Evolutionary conservation across 2,797 vertebrate species (phyloP).

Genomic region (Eospalax fontanierii): DNA sequence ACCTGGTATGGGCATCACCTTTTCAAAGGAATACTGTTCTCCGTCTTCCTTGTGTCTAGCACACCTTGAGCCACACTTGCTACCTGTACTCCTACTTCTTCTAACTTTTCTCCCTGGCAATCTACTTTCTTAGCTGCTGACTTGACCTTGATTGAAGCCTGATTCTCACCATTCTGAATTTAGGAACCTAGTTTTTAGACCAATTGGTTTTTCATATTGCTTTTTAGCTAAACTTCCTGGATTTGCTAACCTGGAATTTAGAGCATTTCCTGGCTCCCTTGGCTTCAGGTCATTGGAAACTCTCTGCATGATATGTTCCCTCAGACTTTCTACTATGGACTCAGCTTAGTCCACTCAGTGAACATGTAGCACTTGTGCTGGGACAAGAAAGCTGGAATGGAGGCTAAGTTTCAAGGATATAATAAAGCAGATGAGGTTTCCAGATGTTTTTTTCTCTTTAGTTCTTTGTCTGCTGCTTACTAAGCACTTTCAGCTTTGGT

Average conservation of each 20-base stretch:
- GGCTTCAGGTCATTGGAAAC: not conserved
- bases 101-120: not conserved
- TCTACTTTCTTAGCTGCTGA: not conserved
- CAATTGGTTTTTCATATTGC: slow-evolving; percentile 31
- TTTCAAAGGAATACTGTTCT: not conserved
- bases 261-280: slow-evolving; percentile 1
- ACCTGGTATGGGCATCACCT: not conserved
- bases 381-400: not conserved
- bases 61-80: not conserved
- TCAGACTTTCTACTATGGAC: not conserved
- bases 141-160: not conserved
- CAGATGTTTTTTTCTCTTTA: not conserved
- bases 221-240: slow-evolving; percentile 35
- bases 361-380: not conserved
- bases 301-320: not conserved
- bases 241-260: slow-evolving; percentile 38
- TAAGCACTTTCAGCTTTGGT: not conserved
- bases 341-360: slow-evolving; percentile 3
- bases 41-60: not conserved
- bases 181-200: slow-evolving; percentile 16
- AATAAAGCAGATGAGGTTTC: not conserved
- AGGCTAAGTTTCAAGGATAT: not conserved
- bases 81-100: not conserved
- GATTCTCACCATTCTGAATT: not conserved
- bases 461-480: not conserved